Base-by-base conservation (phyloP, 53 echinoderm and acorn worm genomes). In the Crossaster papposus region DNA sequence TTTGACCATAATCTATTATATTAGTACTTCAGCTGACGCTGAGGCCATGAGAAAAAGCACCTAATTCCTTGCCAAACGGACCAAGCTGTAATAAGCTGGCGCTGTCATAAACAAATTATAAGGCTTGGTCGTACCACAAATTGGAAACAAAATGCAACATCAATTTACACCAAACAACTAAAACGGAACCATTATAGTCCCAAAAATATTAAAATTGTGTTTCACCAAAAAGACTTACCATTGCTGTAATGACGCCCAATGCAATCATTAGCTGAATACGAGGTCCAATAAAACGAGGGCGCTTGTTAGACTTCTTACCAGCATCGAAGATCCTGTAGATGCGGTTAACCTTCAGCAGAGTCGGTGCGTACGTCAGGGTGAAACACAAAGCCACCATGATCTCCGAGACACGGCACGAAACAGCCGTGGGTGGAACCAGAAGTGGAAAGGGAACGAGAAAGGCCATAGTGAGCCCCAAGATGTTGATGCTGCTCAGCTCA, bases 401-500 rank as follows among this genome's bases (percentile, higher is more conserved):
- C 34, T 88, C 82, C 14, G 79, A 73, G 38, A 54, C 54, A 34
- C 81, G 62, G 26, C 92, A 92, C 65, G 92, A 75, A 36, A 76
- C 82, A 12, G 24, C 34, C 22, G 81, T 89, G 20, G 92, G 92
- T 63, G 75, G 74, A 26, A 76, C 78, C 23, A 92, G 64, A 28
- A 89, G 76, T 18, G 81, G 37, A 20, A 92, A 81, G n/a, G 88
- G 81, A 23, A 76, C 30, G 5, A 92, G 44, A 51, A 81, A 89
- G 4, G 92, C 81, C 6, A 92, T 51, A 11, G 72, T 68, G 28
- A 92, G 64, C 14, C 92, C 92, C 55, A 92, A 8, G 51, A 92
- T 81, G 88, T 88, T 92, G 70, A 92, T 89, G 51, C 80, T 81
- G 52, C 92, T 92, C 26, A 92, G 77, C 37, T 92, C 92, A 38